Evolutionary conservation across 2,113 vertebrate genomes (phyloP).

Genomic region (Trogon surrucura): DNA sequence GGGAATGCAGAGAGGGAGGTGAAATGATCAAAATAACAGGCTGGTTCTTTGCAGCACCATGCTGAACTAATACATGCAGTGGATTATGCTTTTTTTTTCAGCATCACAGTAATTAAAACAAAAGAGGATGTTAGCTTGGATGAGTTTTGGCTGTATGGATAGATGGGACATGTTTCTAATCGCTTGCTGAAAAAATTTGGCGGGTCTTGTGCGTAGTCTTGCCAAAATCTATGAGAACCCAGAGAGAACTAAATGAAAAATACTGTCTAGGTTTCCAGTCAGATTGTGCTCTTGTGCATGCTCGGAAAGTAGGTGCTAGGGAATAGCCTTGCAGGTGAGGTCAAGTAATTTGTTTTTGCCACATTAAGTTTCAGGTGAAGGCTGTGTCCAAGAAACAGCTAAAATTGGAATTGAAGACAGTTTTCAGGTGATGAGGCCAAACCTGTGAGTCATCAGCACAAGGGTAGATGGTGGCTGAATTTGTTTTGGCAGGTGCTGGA

Average conservation of each 20-base stretch:
- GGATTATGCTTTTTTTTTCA: background rate
- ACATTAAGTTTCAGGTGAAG: background rate
- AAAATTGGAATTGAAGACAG: conserved; percentile 19
- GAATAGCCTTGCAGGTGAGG: background rate
- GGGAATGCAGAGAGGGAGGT: background rate
- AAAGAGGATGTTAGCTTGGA: background rate
- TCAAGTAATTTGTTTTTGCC: background rate
- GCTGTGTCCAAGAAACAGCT: background rate
- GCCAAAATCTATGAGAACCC: background rate
- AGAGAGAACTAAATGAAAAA: background rate
- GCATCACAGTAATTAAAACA: conserved; percentile 7
- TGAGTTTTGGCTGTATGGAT: background rate
- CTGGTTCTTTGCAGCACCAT: background rate
- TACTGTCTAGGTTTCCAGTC: background rate
- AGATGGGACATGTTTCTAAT: background rate
- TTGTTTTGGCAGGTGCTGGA: conserved; percentile 4
- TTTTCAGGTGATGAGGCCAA: conserved; percentile 6
- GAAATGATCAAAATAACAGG: background rate
- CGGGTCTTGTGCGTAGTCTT: background rate
- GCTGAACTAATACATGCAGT: background rate
- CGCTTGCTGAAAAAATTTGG: background rate
- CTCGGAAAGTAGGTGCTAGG: background rate
- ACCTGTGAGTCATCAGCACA: conserved; percentile 29
- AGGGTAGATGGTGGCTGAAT: background rate
- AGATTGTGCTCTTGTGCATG: background rate